phyloP scores from a whole-genome alignment of 2,113 vertebrate species.

The Xenopus borealis region DNA sequence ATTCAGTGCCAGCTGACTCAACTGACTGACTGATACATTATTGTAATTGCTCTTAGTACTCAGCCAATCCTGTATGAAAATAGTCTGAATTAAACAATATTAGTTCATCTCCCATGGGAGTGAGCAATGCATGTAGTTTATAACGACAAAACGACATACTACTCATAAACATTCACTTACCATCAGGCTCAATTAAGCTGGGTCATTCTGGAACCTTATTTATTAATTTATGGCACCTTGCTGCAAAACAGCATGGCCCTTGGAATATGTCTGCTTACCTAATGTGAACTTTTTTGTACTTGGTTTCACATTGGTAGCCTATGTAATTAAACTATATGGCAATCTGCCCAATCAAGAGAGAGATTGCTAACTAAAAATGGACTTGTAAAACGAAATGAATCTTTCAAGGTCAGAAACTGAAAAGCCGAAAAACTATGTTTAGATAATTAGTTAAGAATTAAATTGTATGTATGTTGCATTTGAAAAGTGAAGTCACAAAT shows the following conservation, averaged over 20 bases:
- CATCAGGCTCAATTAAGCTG: neutral
- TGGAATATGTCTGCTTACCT: too few relatives aligned
- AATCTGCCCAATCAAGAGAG: too few relatives aligned
- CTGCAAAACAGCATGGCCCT: neutral
- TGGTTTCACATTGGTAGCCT: slow-evolving; percentile 49
- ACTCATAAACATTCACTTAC: neutral
- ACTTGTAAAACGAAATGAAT: too few relatives aligned
- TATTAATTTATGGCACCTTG: neutral
- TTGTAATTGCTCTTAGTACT: slow-evolving; percentile 1
- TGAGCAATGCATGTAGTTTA: neutral
- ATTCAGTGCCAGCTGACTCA: neutral
- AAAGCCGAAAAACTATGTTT: too few relatives aligned
- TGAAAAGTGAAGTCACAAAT: too few relatives aligned
- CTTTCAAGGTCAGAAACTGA: too few relatives aligned
- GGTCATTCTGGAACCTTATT: neutral
- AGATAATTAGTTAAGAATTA: too few relatives aligned
- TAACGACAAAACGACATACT: neutral
- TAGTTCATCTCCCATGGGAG: neutral
- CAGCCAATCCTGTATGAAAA: neutral
- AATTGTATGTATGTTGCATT: too few relatives aligned
- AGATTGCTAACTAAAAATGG: too few relatives aligned
- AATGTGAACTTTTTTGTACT: slow-evolving; percentile 14
- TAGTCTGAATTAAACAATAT: neutral
- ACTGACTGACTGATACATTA: slow-evolving; percentile 21
- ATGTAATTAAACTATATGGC: neutral